Percentiles rank a stretch among this genome's conserved stretches.
Evolutionary conservation across 2,888 invertebrate genomes (phyloP).

Genomic region (Drosophila emarginata): DNA sequence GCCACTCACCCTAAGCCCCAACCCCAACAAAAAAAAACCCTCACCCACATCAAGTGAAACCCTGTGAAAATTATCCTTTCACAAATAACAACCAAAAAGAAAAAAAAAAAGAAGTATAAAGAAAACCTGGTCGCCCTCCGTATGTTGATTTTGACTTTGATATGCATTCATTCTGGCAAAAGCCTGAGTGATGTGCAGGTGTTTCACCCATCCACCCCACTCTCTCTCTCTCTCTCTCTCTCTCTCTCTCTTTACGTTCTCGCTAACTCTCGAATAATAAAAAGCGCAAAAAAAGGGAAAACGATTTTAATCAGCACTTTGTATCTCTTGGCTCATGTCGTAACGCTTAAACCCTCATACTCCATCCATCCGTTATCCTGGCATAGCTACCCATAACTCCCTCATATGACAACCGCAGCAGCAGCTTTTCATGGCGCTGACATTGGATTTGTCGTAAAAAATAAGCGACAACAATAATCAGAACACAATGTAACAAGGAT

Average conservation of each 20-base stretch:
- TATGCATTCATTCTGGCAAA: conserved; percentile 56
- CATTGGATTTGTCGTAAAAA: conserved; percentile 72
- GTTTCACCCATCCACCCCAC: conserved; percentile 8
- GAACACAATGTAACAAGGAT: conserved; percentile 3
- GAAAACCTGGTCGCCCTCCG: conserved; percentile 25
- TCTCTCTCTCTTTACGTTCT: conserved; percentile 13
- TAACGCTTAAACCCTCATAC: conserved; percentile 51
- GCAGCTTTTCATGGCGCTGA: conserved; percentile 63
- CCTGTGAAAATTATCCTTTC: conserved; percentile 59
- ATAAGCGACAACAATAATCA: conserved; percentile 39
- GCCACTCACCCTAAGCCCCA: conserved; percentile 23
- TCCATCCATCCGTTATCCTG: conserved; percentile 3
- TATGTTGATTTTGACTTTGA: conserved; percentile 74
- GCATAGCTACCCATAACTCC: background rate
- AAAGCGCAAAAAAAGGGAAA: conserved; percentile 44
- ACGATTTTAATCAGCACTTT: conserved; percentile 73
- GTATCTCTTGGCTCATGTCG: conserved; percentile 59
- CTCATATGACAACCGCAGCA: conserved; percentile 54
- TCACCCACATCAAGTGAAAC: conserved; percentile 13
- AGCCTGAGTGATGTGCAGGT: conserved; percentile 59
- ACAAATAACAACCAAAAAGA: conserved; percentile 27
- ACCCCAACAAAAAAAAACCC: background rate
- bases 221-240: background rate
- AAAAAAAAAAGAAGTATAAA: background rate
- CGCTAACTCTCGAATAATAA: conserved; percentile 59